phyloP scores from a whole-genome alignment of 2,113 vertebrate species.

The Promerops cafer region DNA sequence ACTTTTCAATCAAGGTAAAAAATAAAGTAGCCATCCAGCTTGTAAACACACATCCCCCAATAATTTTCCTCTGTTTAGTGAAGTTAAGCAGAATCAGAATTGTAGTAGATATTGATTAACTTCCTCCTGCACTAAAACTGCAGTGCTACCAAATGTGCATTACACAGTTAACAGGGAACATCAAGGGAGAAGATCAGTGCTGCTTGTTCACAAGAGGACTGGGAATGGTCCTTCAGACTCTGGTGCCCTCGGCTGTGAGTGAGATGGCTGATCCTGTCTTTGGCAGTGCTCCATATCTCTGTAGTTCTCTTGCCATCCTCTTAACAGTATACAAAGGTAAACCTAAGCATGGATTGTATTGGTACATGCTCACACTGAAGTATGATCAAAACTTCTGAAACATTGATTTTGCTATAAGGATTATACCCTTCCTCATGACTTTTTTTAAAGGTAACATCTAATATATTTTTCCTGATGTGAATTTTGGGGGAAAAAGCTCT shows the following conservation, averaged over 20 bases:
- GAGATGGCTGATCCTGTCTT: background rate
- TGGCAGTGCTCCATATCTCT: background rate
- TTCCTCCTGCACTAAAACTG: background rate
- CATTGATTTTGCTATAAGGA: background rate
- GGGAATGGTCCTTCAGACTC: background rate
- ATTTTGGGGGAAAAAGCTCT: background rate
- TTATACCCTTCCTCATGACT: background rate
- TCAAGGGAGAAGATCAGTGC: background rate
- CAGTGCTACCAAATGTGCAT: background rate
- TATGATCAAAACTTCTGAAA: background rate
- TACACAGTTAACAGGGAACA: background rate
- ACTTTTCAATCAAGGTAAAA: background rate
- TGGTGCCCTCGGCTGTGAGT: background rate
- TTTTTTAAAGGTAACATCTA: background rate
- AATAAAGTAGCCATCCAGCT: background rate
- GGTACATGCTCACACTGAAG: background rate
- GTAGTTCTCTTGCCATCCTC: background rate
- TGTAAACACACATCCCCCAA: rapidly evolving
- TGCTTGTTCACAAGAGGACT: background rate
- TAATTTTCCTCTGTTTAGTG: background rate
- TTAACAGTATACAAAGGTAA: background rate
- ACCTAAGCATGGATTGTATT: background rate
- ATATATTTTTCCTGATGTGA: background rate
- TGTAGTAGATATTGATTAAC: background rate
- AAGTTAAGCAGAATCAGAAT: background rate